Percentiles rank a stretch among this genome's conserved stretches.
These are phyloP conservation scores for Typhlomys cinereus DNA, from an alignment of 2,113 vertebrate genomes.

Conservation along the genomic window DNA sequence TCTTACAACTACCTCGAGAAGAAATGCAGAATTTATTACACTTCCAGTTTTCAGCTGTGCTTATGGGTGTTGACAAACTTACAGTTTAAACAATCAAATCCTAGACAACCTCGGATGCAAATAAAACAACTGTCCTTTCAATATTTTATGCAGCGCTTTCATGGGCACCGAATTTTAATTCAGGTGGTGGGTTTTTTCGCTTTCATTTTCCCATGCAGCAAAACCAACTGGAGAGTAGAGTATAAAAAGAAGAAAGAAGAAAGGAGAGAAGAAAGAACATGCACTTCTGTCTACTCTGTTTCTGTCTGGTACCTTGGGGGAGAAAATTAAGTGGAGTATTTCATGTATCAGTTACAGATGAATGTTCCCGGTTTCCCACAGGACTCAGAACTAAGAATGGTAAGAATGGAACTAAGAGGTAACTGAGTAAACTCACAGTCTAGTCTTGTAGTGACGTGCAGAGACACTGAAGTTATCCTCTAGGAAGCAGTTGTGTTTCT, in stretches of 20 bases:
- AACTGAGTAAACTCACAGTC: not conserved
- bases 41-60: not conserved
- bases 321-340: not conserved
- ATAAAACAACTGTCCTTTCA: not conserved
- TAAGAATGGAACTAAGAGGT: no score
- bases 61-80: slow-evolving; percentile 27
- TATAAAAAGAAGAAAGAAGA: not conserved
- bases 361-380: not conserved
- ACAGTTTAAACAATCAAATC: not conserved
- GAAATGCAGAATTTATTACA: not conserved
- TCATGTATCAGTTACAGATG: not conserved
- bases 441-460: no score
- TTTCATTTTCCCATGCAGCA: not conserved
- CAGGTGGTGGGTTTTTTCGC: not conserved
- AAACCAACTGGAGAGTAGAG: not conserved
- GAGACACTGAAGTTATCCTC: no score
- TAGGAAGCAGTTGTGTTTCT: no score
- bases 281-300: not conserved
- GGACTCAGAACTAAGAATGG: not conserved
- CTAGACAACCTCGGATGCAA: not conserved
- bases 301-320: not conserved
- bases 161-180: not conserved
- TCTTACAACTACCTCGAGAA: not conserved
- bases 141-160: not conserved
- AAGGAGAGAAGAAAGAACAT: not conserved